phyloP scores from a whole-genome alignment of 2,113 vertebrate genomes.

The Amphiprion ocellaris region DNA sequence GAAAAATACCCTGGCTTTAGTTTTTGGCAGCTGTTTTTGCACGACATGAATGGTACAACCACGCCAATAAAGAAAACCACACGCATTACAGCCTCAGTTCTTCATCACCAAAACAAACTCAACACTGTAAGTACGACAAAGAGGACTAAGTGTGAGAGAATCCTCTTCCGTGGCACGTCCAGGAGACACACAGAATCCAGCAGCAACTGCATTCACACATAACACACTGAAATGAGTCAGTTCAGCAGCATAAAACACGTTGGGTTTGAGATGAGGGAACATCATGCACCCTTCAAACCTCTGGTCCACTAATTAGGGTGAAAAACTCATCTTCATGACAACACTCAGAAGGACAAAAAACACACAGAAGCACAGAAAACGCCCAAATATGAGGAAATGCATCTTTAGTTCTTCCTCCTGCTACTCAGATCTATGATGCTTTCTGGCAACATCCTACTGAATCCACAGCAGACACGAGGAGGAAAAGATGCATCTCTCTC shows the following conservation, averaged over 20 bases:
- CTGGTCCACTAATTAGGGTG: background rate
- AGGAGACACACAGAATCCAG: background rate
- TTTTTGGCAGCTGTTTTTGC: slow-evolving; percentile 8
- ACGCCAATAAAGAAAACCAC: background rate
- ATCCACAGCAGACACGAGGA: background rate
- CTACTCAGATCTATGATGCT: background rate
- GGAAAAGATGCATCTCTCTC: slow-evolving; percentile 42
- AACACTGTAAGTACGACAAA: background rate
- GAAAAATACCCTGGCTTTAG: background rate
- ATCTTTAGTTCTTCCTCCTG: background rate
- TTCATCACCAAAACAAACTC: background rate
- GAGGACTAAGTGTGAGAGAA: background rate
- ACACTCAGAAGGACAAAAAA: slow-evolving; percentile 22
- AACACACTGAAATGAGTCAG: background rate
- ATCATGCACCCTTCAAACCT: background rate
- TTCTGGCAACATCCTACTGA: background rate
- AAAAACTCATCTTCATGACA: slow-evolving; percentile 5
- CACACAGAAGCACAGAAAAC: slow-evolving; percentile 31
- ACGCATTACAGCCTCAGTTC: background rate
- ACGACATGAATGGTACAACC: background rate
- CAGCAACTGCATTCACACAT: background rate
- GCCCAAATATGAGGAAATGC: slow-evolving; percentile 40
- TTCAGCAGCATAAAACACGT: background rate
- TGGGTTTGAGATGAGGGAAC: background rate
- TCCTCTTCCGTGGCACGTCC: background rate